Base-by-base conservation (phyloP, 2,797 vertebrate genomes). In the Neosalanx taihuensis region DNA sequence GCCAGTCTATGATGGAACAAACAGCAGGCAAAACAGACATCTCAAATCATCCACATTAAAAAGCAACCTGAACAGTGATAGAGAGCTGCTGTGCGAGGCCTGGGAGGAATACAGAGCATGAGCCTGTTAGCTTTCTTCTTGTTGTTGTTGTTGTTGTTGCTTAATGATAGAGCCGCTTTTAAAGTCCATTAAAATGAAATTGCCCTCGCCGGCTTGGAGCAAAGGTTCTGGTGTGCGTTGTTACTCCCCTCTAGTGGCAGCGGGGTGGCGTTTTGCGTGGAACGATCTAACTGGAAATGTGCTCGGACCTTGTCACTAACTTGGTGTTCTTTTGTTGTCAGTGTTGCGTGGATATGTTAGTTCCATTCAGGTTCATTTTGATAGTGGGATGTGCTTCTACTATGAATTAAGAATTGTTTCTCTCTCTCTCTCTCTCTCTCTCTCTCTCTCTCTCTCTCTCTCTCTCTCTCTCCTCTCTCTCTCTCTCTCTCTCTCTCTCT, bases 181-280 rank as follows among this genome's bases (percentile, higher is more conserved):
- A 51, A 26, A n/a, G 33, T 46, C 64, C 41, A 67, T 69, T 66
- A 65, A 68, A 64, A 53, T 7, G 56, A 80, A 76, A 26, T 18
- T 9, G 69, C 73, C 73, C 64, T 64, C 68, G 67, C 46, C n/a
- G 46, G 20, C 9, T 33, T 58, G 17, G 35, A 58, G 41, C 20
- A 59, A 2, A 0, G 57, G 60, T 57, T 79, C 75, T 86, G 77
- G 3, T 82, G 69, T 81, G 87, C 86, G 78, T 49, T 85, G 80
- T 91, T 77, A 91, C 83, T 84, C 79, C 90, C 86, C 89, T 90
- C 91, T 92, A 83, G 83, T 90, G 91, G 90, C 1, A 18, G 0
- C 0, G 1, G 1, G 0, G n/a, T 1, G 17, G 82, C 64, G 85
- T 72, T 65, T 71, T n/a, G 57, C 51, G 71, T 30, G 1, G 13